Base-by-base conservation (phyloP, 2,797 vertebrate genomes). In the Anguilla megastoma region DNA sequence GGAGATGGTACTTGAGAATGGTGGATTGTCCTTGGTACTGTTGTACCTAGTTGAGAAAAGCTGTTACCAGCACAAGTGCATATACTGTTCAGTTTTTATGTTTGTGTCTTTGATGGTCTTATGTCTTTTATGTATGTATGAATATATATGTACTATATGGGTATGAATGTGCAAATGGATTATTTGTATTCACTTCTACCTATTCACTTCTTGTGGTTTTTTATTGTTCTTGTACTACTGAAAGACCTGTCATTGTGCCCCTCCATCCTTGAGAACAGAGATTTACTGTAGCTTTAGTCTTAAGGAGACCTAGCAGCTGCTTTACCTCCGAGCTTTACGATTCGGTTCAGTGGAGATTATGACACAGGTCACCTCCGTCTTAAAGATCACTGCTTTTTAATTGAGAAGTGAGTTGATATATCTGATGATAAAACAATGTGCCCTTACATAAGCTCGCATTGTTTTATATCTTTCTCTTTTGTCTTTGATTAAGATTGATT, bases 251-350 rank as follows among this genome's bases (percentile, higher is more conserved):
- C 63, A 69, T 2, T 69, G 24, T n/a, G 63, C n/a, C 63, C 24
- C n/a, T n/a, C 9, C 1, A n/a, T 69, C n/a, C 63, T 69, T 24
- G 21, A 69, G 63, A 27, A 69, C 4, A 27, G 24, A 69, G 63
- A 69, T 27, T 69, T 69, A 27, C 5, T 69, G 63, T 69, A n/a
- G 30, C 2, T 36, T 30, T 36, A 14, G 56, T 2, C 16, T 58
- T 80, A 80, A 14, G 71, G 33, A 80, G 76, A 21, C 33, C 76
- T 48, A 36, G 76, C 76, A 80, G 76, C 76, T 80, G 36, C 76
- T 45, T 36, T 21, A 8, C 14, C 21, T 45, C 33, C 24, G 41
- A 80, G 76, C 41, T 45, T 80, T 45, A 45, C 14, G 36, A 80
- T 80, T 80, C 41, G 24, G 36, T 80, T 16, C 33, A 48, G 5